phyloP scores from a whole-genome alignment of 1,140 invertebrate species.

The Bombus sylvicola region DNA sequence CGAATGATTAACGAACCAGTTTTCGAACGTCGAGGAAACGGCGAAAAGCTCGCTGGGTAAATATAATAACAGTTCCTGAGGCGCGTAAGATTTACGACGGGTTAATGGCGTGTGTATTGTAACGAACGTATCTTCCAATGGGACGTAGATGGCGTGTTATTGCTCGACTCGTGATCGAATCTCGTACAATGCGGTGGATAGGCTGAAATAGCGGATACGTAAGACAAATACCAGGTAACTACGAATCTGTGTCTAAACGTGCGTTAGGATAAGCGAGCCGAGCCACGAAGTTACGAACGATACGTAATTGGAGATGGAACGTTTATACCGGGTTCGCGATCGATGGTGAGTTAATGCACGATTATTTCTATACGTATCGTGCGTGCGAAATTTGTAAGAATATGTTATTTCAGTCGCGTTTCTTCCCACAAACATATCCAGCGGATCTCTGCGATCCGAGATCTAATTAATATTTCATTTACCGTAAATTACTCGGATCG shows the following conservation, averaged over 20 bases:
- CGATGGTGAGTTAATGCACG: too few species aligned
- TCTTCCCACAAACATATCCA: not conserved
- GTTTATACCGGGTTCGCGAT: too few species aligned
- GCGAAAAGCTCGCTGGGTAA: slow-evolving; percentile 24
- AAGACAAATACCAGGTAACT: too few species aligned
- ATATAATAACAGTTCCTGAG: slow-evolving; percentile 25
- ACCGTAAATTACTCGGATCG: slow-evolving; percentile 35
- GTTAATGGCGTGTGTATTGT: not conserved
- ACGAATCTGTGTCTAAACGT: too few species aligned
- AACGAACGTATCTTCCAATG: not conserved
- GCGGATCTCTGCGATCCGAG: not conserved
- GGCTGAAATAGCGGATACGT: not conserved
- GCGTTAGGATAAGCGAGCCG: too few species aligned
- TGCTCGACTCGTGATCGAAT: not conserved
- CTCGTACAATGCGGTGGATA: not conserved
- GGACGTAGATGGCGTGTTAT: not conserved
- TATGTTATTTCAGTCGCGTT: not conserved
- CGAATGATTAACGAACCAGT: slow-evolving; percentile 42
- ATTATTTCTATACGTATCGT: too few species aligned
- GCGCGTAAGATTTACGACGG: slow-evolving; percentile 18
- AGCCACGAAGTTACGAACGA: too few species aligned
- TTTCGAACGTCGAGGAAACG: slow-evolving; percentile 16
- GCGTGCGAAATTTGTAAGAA: not conserved
- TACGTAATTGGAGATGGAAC: too few species aligned
- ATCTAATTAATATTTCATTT: slow-evolving; percentile 62